A percentile compares a stretch with the other conserved stretches of the same genome.
Conservation (phyloP, 1,140 invertebrate species). For the Neodiprion pinetum region DNA sequence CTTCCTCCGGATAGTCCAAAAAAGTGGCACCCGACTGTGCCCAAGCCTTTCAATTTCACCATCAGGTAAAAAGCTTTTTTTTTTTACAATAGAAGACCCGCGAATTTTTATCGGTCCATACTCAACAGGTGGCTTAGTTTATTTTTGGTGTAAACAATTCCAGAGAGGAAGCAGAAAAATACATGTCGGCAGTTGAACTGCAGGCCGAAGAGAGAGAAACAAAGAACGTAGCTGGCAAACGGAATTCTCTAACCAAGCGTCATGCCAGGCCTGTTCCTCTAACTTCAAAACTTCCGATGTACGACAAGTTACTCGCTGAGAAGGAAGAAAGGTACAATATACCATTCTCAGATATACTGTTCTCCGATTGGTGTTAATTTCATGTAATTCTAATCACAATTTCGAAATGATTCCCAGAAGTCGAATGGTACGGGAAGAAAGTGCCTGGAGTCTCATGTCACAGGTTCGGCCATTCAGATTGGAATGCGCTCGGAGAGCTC, state of each 20-base stretch:
- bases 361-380: neutral
- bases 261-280: conserved; percentile 70
- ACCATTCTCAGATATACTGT: neutral
- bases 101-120: no score
- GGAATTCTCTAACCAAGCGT: conserved; percentile 47
- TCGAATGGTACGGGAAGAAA: conserved; percentile 55
- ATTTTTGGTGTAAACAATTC: conserved; percentile 15
- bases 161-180: conserved; percentile 71
- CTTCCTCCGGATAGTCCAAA: conserved; percentile 48
- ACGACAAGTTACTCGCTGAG: conserved; percentile 73
- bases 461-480: conserved; percentile 68
- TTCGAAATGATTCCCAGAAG: conserved; percentile 41
- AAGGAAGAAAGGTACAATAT: conserved; percentile 69
- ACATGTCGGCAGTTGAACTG: conserved; percentile 42
- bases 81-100: neutral
- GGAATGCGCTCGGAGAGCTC: conserved; percentile 55
- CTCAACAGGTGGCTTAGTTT: no score
- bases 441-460: conserved; percentile 55
- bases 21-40: conserved; percentile 63
- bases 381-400: neutral
- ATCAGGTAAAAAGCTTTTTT: conserved; percentile 61
- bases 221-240: conserved; percentile 59
- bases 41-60: conserved; percentile 73
- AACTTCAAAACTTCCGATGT: conserved; percentile 72
- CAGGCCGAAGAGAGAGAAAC: conserved; percentile 54